A percentile compares a stretch with the other conserved stretches of the same genome.
These are phyloP conservation scores for Glossosoma conforme DNA, from an alignment of 1,140 invertebrate genomes.

Conservation along the genomic window DNA sequence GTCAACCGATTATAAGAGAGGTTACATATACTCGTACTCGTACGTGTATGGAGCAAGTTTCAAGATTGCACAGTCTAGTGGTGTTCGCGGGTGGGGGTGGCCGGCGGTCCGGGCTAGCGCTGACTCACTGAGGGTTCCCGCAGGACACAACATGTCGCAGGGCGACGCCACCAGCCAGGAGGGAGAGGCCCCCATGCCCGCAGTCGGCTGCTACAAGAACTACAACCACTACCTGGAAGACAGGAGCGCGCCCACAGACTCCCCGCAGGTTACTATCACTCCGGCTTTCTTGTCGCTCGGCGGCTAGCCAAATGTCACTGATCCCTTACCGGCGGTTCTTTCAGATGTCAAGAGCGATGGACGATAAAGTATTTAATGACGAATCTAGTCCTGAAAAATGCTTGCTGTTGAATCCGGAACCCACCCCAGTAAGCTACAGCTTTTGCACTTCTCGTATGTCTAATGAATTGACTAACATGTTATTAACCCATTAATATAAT, in stretches of 20 bases:
- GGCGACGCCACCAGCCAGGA: conserved; percentile 81
- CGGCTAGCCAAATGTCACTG: conserved; percentile 34
- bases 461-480: too few species aligned
- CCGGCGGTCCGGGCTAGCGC: conserved; percentile 36
- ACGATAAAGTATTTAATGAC: conserved; percentile 39
- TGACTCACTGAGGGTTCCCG: conserved; percentile 46
- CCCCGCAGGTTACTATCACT: conserved; percentile 51
- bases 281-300: conserved; percentile 22
- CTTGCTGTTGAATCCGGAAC: conserved; percentile 49
- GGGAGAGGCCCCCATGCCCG: conserved; percentile 66
- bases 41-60: conserved; percentile 26
- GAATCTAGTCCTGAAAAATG: conserved; percentile 47
- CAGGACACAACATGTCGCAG: conserved; percentile 88
- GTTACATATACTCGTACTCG: too few species aligned
- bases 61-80: conserved; percentile 30
- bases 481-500: too few species aligned
- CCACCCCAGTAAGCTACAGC: conserved; percentile 44
- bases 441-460: neutral
- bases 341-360: conserved; percentile 17
- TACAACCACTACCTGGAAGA: conserved; percentile 71
- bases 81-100: conserved; percentile 20
- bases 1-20: neutral
- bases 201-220: conserved; percentile 78
- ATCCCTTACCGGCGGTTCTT: conserved; percentile 22
- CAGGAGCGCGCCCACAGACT: conserved; percentile 59